phyloP scores from a whole-genome alignment of 2,113 vertebrate genomes.

The Brachionichthys hirsutus region DNA sequence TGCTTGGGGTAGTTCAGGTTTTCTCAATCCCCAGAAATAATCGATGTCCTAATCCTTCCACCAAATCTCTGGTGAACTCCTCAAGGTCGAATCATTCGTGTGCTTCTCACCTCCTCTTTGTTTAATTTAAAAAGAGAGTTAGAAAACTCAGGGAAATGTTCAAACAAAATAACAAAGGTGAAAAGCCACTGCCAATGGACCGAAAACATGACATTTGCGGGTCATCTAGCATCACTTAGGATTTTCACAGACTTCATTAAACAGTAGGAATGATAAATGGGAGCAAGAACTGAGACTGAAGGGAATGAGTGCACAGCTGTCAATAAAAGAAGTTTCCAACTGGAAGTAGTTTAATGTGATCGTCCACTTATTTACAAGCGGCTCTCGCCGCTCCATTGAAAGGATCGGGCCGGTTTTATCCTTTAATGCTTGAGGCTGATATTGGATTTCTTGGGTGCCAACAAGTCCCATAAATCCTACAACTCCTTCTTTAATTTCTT shows the following conservation, averaged over 20 bases:
- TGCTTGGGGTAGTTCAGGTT: conserved; percentile 24
- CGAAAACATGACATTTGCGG: conserved; percentile 5
- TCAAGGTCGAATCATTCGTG: background rate
- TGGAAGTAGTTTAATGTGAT: background rate
- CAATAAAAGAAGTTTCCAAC: background rate
- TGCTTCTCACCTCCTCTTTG: background rate
- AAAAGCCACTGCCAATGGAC: conserved; percentile 8
- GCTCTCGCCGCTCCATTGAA: too few species aligned
- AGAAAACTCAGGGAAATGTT: background rate
- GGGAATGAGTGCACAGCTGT: background rate
- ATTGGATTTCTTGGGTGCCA: background rate
- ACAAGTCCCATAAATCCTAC: too few species aligned
- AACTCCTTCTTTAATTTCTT: too few species aligned
- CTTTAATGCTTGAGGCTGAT: background rate
- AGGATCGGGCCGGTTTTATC: background rate
- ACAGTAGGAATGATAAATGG: conserved; percentile 12
- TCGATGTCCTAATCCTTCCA: background rate
- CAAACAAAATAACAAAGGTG: background rate
- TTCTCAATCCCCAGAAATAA: conserved; percentile 23
- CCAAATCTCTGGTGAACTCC: background rate
- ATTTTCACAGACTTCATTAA: conserved; percentile 9
- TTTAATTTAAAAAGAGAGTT: background rate
- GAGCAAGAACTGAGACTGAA: background rate
- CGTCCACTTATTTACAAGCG: background rate
- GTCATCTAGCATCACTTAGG: conserved; percentile 3